Base-by-base conservation (phyloP, 2,888 invertebrate species). In the Habrosyne pyritoides region DNA sequence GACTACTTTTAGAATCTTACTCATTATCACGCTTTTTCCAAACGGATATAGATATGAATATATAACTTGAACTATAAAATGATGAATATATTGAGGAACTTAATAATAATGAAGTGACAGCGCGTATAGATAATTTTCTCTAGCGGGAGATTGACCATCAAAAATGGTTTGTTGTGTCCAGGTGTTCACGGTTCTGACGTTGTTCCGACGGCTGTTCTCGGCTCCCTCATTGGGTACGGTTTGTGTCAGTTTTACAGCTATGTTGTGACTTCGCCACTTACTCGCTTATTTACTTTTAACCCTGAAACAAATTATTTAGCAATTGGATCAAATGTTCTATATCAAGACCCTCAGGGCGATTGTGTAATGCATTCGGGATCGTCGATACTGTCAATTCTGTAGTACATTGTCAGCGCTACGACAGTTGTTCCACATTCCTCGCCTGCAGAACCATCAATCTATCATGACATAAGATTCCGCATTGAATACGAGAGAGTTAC, bases 1-100 rank as follows among this genome's bases (percentile, higher is more conserved):
- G 59, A 96, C 95, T 63, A 96, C 96, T 93, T 96, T 96, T 83
- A 96, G 88, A 93, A 95, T 95, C 83, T 94, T 94, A 73, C 79
- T 87, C 91, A 91, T 91, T 79, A 76, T 83, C 53, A 59, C 60
- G 60, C 59, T 63, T 57, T 58, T 61, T 55, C 64, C 51, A 63
- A 57, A 55, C 53, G 57, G 55, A 54, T 66, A 61, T 56, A 57
- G 54, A 67, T 60, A 63, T 59, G 66, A 60, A 77, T 67, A 66
- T 54, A 69, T 68, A 67, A 63, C 71, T 69, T 75, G 69, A 71
- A 79, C 85, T 93, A 93, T 90, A 87, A 91, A 68, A 93, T 93
- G 63, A 89, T 91, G 72, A 92, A 93, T 57, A 93, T 91, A 67
- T 91, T 90, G 21, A 93, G 88, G 73, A 89, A 89, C 83, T 93